A percentile compares a stretch with the other conserved stretches of the same genome.
Conservation (phyloP, 2,888 invertebrate genomes). For the Lapara coniferarum region DNA sequence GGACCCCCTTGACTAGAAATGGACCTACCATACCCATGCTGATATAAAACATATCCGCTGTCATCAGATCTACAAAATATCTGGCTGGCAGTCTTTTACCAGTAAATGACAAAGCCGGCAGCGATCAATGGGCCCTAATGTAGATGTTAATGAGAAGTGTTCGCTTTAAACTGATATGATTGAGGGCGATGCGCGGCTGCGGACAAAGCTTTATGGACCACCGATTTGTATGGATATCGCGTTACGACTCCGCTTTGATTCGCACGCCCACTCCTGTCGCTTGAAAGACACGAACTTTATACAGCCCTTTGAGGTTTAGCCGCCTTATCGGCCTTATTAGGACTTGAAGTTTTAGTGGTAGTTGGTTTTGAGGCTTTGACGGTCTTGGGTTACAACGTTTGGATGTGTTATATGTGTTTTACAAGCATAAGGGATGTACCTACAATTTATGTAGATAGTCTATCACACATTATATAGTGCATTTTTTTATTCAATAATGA, state of each 20-base stretch:
- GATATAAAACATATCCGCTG: no score
- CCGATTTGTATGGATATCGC: slow-evolving; percentile 62
- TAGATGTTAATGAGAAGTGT: slow-evolving; percentile 23
- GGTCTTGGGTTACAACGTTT: neutral
- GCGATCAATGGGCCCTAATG: neutral
- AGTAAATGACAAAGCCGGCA: no score
- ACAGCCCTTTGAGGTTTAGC: slow-evolving; percentile 41
- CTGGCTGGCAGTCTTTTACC: no score
- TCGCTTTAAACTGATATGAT: slow-evolving; percentile 49
- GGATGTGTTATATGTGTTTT: neutral
- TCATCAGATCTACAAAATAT: no score
- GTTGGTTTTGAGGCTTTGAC: neutral
- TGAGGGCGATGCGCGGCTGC: slow-evolving; percentile 52
- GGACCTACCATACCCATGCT: no score
- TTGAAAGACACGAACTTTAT: slow-evolving; percentile 36
- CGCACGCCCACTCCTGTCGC: slow-evolving; percentile 44
- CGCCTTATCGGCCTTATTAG: slow-evolving; percentile 33
- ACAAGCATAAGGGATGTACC: neutral
- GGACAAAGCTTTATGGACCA: slow-evolving; percentile 56
- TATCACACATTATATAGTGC: no score
- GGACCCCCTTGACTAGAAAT: no score
- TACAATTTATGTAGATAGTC: no score
- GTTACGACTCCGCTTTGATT: slow-evolving; percentile 57
- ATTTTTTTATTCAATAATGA: no score
- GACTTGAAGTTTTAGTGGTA: slow-evolving; percentile 8